Evolutionary conservation across 2,888 invertebrate genomes (phyloP), one percentile per base, ranked within the genome.

Genomic region (Stenodema calcarata): DNA sequence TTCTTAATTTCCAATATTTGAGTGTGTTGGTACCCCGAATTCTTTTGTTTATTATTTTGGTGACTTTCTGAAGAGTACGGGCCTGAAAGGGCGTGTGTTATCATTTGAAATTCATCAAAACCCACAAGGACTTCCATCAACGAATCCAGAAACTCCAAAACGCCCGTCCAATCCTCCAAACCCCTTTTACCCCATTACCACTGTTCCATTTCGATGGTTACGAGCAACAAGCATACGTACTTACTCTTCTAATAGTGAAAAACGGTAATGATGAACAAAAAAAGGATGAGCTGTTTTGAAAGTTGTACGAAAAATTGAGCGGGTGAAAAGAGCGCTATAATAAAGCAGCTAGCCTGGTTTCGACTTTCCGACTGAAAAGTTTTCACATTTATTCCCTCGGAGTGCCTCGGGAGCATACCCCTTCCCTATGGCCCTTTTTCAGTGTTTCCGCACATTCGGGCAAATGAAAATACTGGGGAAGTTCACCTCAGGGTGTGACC

Each of bases 311-410:
- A 70, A 30, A 70, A 70, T 30, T 12, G 16, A 6, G 30, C 30
- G 70, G 30, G 14, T 7, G 30, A 30, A 70, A 70, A n/a, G 9
- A 70, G 27, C 70, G 70, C 28, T 23, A 70, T 27, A 70, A 70
- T 70, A 70, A 70, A 70, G 70, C 70, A 70, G 70, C 70, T 30
- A 7, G 12, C 27, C 16, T 27, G 70, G 27, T 70, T 70, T 70
- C 70, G 18, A 27, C 70, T 70, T 70, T 70, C 70, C 70, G 11
- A 70, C 70, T 70, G 30, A 70, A 70, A 70, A 70, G 70, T 70
- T 70, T 70, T 27, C 70, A 70, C 70, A 70, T 70, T 70, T 70
- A 70, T 70, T 70, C 27, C 27, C 70, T 14, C 27, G 4, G 70
- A 70, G 30, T 70, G 70, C 30, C 70, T 70, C 9, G 70, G 16